phyloP scores from a whole-genome alignment of 2,888 invertebrate genomes.

The Ophonus ardosiacus region DNA sequence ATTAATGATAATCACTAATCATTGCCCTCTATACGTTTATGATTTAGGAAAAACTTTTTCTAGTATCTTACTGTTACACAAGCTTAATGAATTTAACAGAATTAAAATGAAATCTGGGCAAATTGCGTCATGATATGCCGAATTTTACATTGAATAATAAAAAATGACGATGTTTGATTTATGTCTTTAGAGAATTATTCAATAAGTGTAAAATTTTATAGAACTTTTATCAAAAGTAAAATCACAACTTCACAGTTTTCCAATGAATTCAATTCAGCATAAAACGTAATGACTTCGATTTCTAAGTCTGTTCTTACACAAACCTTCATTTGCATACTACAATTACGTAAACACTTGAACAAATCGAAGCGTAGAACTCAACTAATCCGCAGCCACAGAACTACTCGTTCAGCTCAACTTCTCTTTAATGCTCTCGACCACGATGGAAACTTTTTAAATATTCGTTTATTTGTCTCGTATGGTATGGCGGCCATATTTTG shows the following conservation, averaged over 20 bases:
- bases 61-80: too few relatives aligned
- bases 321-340: constrained; percentile 22
- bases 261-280: neutral
- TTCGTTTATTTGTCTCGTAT: constrained; percentile 17
- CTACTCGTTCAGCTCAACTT: constrained; percentile 3
- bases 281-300: constrained; percentile 4
- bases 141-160: too few relatives aligned
- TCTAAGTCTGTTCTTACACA: neutral
- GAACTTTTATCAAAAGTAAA: neutral
- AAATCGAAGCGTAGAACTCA: constrained; percentile 22
- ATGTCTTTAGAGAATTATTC: neutral
- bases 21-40: too few relatives aligned
- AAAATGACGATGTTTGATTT: too few relatives aligned
- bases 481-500: constrained; percentile 31
- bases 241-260: neutral
- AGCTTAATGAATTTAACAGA: too few relatives aligned
- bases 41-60: too few relatives aligned
- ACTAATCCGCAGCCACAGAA: neutral
- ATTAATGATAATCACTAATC: too few relatives aligned
- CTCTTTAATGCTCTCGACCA: neutral
- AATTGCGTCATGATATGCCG: too few relatives aligned
- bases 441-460: constrained; percentile 16
- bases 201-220: neutral
- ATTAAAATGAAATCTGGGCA: too few relatives aligned
- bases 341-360: constrained; percentile 39